Base-by-base conservation (phyloP, 2,113 vertebrate genomes). In the Orientallactaga bullata region DNA sequence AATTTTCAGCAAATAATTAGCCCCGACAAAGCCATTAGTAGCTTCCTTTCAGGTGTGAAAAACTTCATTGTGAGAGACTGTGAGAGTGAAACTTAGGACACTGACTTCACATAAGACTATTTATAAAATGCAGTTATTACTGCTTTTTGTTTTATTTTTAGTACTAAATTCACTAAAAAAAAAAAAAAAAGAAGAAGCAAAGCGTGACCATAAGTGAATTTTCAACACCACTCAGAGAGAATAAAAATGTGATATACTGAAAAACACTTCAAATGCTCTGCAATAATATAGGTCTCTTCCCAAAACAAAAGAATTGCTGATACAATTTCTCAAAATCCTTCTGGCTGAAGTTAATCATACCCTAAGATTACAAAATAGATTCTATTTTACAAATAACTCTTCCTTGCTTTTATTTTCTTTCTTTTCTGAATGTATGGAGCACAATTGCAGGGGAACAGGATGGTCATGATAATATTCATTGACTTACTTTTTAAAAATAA, bases 1-100 rank as follows among this genome's bases (percentile, higher is more conserved):
- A 51, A 96, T 96, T 96, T 94, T 94, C 55, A 79, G 96, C 98
- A 97, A 98, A 98, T 96, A 98, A 98, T 97, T 96, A 98, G 98
- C 96, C 97, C 94, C 12, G 61, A 94, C 97, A 96, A 97, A 93
- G 97, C 98, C 97, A 97, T 96, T 95, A 92, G 76, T 95, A 97
- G 92, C 97, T 79, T 77, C 5, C 16, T 30, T 71, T 76, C 90
- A 88, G 5, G 35, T 58, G 28, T 0, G 21, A 88, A 89, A 86
- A 90, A 32, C 60, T 89, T 91, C 51, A 87, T 7, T 85, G 23
- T 26, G 42, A 91, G 47, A 93, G 30, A 26, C 32, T 16, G 12
- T 26, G 7, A 91, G 13, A 72, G 9, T 21, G n/a, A 91, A 84
- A 80, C 8, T 37, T n/a, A 60, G 15, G 23, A 32, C 68, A 26